Percentiles rank a stretch among this genome's conserved stretches.
phyloP scores from a whole-genome alignment of 2,888 invertebrate genomes.

The Agrotis exclamationis region DNA sequence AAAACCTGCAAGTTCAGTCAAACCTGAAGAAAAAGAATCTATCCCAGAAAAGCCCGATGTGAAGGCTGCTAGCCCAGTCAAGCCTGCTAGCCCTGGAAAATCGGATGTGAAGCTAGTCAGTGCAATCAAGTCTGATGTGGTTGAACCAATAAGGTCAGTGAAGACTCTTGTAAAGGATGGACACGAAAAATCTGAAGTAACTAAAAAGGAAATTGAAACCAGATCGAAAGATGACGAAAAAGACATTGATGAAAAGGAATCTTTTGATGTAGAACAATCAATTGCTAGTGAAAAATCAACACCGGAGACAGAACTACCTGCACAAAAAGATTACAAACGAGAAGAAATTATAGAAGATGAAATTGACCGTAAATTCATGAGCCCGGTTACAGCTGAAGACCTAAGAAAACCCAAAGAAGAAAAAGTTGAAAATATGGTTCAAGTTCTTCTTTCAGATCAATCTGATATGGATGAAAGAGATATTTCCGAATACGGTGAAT shows the following conservation, averaged over 20 bases:
- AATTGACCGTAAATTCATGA: slow-evolving; percentile 13
- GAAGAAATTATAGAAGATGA: slow-evolving; percentile 23
- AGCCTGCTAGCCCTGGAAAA: slow-evolving; percentile 5
- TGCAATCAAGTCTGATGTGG: slow-evolving; percentile 19
- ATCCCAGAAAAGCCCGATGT: slow-evolving; percentile 20
- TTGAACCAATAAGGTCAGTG: slow-evolving; percentile 13
- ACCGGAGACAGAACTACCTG: neutral
- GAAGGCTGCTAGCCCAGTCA: slow-evolving; percentile 12
- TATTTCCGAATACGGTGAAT: slow-evolving; percentile 67
- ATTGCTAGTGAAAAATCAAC: neutral
- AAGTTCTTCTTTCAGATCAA: no score
- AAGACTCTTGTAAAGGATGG: slow-evolving; percentile 6
- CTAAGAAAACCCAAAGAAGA: slow-evolving; percentile 12
- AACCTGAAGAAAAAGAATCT: neutral
- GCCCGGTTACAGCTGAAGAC: neutral
- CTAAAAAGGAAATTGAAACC: slow-evolving; percentile 67
- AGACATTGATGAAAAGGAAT: slow-evolving; percentile 69
- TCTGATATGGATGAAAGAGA: slow-evolving; percentile 60
- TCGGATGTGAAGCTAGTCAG: slow-evolving; percentile 3
- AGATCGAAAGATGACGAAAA: slow-evolving; percentile 68
- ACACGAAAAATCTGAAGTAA: slow-evolving; percentile 37
- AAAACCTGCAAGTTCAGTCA: neutral
- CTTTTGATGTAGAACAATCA: slow-evolving; percentile 19
- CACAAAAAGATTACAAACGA: slow-evolving; percentile 26
- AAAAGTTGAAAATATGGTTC: neutral